Conservation (phyloP, 2,797 vertebrate species). For the Gobionotothen gibberifrons region DNA sequence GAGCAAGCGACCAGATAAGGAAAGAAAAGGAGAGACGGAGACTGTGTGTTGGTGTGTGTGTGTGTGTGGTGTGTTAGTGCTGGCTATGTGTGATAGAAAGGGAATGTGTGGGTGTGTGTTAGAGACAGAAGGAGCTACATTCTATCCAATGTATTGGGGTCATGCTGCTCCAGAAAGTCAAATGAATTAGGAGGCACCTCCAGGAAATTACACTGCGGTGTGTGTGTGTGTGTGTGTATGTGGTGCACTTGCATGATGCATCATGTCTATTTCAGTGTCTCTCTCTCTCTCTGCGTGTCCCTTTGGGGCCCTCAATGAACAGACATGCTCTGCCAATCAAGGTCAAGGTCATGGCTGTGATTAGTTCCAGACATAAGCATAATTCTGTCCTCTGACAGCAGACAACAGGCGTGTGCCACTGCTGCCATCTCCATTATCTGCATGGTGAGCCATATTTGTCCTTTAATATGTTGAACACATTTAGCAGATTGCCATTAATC, state of each 20-base stretch:
- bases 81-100: slow-evolving; percentile 24
- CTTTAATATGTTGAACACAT: slow-evolving; percentile 42
- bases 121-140: slow-evolving; percentile 19
- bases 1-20: slow-evolving; percentile 68
- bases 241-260: slow-evolving; percentile 42
- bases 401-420: slow-evolving; percentile 44
- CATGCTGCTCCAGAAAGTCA: slow-evolving; percentile 72
- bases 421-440: slow-evolving; percentile 58
- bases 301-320: slow-evolving; percentile 65
- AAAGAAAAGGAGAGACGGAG: slow-evolving; percentile 33
- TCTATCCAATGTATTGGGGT: slow-evolving; percentile 60
- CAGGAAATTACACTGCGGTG: slow-evolving; percentile 61
- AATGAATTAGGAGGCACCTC: slow-evolving; percentile 72
- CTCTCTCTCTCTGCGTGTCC: slow-evolving; percentile 44
- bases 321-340: slow-evolving; percentile 66
- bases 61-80: slow-evolving; percentile 1
- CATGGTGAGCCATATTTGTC: slow-evolving; percentile 45
- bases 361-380: slow-evolving; percentile 60
- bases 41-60: slow-evolving; percentile 19
- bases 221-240: too few species aligned
- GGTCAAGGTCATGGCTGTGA: slow-evolving; percentile 73
- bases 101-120: slow-evolving; percentile 42
- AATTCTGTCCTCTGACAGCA: slow-evolving; percentile 57
- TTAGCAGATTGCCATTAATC: slow-evolving; percentile 45
- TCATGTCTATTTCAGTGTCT: slow-evolving; percentile 49